These are phyloP conservation scores for Eilema sororculum DNA, from an alignment of 2,888 invertebrate genomes.

Conservation along the genomic window DNA sequence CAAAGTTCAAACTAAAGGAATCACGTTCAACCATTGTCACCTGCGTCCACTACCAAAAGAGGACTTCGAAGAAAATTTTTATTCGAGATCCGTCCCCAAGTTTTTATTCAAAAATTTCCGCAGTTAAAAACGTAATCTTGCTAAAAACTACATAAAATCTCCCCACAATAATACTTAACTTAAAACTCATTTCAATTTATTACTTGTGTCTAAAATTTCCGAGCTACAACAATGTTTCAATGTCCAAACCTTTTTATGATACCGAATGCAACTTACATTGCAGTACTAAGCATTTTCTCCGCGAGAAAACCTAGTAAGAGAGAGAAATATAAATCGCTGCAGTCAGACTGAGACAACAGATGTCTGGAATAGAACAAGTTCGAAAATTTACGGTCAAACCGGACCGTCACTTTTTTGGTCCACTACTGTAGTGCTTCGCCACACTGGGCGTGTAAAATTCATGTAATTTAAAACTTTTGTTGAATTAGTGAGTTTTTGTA, in stretches of 20 bases:
- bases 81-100: conserved; percentile 27
- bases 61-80: conserved; percentile 53
- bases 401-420: conserved; percentile 63
- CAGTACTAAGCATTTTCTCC: conserved; percentile 42
- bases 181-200: conserved; percentile 29
- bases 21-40: conserved; percentile 64
- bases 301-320: conserved; percentile 48
- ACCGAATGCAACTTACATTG: conserved; percentile 40
- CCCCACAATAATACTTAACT: neutral
- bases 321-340: conserved; percentile 49
- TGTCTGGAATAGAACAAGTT: conserved; percentile 67
- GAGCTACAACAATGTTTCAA: conserved; percentile 37
- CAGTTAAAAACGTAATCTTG: conserved; percentile 46
- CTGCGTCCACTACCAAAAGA: conserved; percentile 61
- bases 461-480: conserved; percentile 65
- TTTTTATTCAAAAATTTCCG: conserved; percentile 34
- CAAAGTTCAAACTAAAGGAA: conserved; percentile 61
- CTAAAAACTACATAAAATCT: conserved; percentile 4
- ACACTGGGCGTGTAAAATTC: conserved; percentile 63
- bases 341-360: conserved; percentile 58
- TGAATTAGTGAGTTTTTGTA: conserved; percentile 65
- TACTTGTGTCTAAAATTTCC: conserved; percentile 38
- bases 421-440: conserved; percentile 53
- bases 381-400: conserved; percentile 60
- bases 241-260: conserved; percentile 46